Conservation (phyloP, 2,113 vertebrate species). For the Microcebus griseorufus region DNA sequence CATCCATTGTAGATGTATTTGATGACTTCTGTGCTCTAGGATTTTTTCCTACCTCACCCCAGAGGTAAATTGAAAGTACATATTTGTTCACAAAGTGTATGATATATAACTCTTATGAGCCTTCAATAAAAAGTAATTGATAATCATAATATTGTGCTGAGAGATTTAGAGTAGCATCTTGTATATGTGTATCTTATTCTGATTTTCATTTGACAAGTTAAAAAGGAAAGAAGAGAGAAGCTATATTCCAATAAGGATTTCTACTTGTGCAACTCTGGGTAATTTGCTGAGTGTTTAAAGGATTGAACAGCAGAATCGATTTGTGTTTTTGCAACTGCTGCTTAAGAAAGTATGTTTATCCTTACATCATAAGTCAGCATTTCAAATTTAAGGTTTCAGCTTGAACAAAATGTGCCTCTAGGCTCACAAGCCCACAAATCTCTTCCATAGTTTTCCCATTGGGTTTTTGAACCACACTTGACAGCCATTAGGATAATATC, state of each 20-base stretch:
- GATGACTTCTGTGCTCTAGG: not conserved
- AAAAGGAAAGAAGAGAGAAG: not conserved
- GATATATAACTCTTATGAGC: not conserved
- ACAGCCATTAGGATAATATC: not conserved
- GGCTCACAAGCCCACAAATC: not conserved
- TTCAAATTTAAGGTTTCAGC: not conserved
- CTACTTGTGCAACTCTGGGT: not conserved
- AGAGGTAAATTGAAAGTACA: not conserved
- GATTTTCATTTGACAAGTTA: not conserved
- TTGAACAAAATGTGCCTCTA: not conserved
- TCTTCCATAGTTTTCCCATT: not conserved
- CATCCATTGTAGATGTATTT: not conserved
- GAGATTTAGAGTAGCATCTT: not conserved
- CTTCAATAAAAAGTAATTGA: conserved; percentile 7
- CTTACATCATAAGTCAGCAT: not conserved
- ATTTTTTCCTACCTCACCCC: not conserved
- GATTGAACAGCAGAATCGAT: not conserved
- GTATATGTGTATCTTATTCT: not conserved
- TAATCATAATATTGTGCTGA: not conserved
- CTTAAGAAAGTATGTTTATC: conserved; percentile 11
- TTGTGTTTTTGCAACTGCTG: not conserved
- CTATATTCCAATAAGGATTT: not conserved
- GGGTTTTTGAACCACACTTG: not conserved
- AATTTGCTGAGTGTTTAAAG: conserved; percentile 49
- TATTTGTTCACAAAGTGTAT: not conserved